Evolutionary conservation across 2,888 invertebrate genomes (phyloP).

Genomic region (Gonocerus acuteangulatus): DNA sequence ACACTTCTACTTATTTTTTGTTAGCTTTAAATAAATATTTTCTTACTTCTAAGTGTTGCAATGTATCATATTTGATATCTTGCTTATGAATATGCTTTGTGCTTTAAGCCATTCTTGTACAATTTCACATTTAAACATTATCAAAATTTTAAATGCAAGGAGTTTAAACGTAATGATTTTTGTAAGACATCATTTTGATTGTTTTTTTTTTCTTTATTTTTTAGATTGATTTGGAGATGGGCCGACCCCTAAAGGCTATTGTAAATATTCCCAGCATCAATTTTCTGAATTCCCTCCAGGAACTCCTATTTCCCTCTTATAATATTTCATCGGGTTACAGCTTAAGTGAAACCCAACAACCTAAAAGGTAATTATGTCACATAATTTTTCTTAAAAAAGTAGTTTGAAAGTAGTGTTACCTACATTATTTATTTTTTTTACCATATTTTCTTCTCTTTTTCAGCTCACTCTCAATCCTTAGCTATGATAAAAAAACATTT

Average conservation of each 20-base stretch:
- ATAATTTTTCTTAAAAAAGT: background rate
- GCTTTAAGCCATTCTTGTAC: no score
- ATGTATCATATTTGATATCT: no score
- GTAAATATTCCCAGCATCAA: constrained; percentile 32
- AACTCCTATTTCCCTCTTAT: background rate
- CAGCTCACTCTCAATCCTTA: constrained; percentile 1
- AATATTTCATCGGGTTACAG: background rate
- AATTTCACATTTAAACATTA: no score
- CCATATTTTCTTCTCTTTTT: background rate
- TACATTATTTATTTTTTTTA: background rate
- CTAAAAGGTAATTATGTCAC: background rate
- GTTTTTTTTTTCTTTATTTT: constrained; percentile 10
- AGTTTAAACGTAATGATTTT: no score
- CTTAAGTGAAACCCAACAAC: background rate
- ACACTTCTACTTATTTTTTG: no score
- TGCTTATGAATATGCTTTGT: no score
- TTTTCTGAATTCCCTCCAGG: constrained; percentile 27
- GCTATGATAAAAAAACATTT: background rate
- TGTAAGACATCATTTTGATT: no score
- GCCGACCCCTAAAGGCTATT: constrained; percentile 36
- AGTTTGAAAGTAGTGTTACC: background rate
- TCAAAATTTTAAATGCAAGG: background rate
- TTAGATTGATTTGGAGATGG: constrained; percentile 36
- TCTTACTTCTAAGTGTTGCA: no score
- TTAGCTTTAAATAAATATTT: no score